Percentiles rank a stretch among this genome's conserved stretches.
Evolutionary conservation across 2,888 invertebrate genomes (phyloP).

Genomic region (Sarcophaga variegata): DNA sequence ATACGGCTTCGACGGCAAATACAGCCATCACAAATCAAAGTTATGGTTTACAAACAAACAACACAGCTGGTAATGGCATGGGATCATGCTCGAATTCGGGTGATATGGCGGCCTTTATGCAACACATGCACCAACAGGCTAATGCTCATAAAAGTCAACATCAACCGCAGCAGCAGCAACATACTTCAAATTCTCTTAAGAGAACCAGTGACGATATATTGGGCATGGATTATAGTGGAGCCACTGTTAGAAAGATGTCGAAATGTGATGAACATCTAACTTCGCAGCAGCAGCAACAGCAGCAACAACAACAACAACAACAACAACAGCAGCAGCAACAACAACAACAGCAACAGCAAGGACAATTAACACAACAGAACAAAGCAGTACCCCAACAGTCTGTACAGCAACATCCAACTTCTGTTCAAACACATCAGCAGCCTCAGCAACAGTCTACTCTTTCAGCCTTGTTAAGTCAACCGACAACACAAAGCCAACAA

Average conservation of each 20-base stretch:
- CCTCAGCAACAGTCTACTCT: constrained; percentile 46
- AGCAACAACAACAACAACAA: constrained; percentile 50
- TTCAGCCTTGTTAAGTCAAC: constrained; percentile 45
- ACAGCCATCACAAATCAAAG: constrained; percentile 70
- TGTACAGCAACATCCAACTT: constrained; percentile 45
- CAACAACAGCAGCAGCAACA: constrained; percentile 51
- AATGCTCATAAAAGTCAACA: constrained; percentile 72
- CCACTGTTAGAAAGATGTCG: constrained; percentile 73
- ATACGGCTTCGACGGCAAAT: constrained; percentile 65
- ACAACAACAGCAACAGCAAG: constrained; percentile 12
- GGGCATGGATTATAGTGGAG: constrained; percentile 76
- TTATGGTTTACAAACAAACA: constrained; percentile 43
- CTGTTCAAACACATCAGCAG: constrained; percentile 39
- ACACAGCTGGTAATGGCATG: constrained; percentile 40
- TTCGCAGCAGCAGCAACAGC: constrained; percentile 44
- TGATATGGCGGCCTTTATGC: constrained; percentile 79
- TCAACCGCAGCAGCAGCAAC: constrained; percentile 32
- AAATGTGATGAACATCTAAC: constrained; percentile 73
- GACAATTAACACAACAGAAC: constrained; percentile 31
- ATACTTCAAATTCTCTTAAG: constrained; percentile 74
- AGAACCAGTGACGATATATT: constrained; percentile 75
- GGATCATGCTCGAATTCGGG: constrained; percentile 63
- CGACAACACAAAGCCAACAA: constrained; percentile 43
- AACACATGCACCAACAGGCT: constrained; percentile 76
- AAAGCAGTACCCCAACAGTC: constrained; percentile 45